Evolutionary conservation across 2,113 vertebrate genomes (phyloP).

Genomic region (Microcebus tavaratra): DNA sequence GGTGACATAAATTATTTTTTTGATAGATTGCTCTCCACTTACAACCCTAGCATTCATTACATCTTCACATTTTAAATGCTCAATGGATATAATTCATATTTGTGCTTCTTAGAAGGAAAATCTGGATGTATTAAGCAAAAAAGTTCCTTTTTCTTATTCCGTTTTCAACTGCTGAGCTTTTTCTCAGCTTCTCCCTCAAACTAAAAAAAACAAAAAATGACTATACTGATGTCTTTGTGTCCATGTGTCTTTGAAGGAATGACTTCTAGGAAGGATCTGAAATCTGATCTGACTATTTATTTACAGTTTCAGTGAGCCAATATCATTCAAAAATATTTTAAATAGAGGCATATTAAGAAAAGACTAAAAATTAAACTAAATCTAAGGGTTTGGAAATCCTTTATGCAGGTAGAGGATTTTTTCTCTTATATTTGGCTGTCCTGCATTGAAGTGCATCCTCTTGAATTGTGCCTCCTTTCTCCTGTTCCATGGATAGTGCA

Average conservation of each 20-base stretch:
- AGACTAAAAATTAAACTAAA: not conserved
- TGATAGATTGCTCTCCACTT: not conserved
- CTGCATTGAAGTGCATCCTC: not conserved
- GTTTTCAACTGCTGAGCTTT: not conserved
- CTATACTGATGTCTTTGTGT: not conserved
- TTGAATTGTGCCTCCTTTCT: not conserved
- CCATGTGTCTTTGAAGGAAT: not conserved
- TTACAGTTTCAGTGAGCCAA: not conserved
- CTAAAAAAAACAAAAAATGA: not conserved
- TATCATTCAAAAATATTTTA: not conserved
- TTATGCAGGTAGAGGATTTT: not conserved
- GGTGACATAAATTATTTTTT: not conserved
- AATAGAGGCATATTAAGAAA: not conserved
- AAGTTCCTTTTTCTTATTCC: not conserved
- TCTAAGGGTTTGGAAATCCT: not conserved
- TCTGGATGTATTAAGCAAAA: not conserved
- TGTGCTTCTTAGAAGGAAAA: slow-evolving; percentile 9
- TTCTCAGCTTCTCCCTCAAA: not conserved
- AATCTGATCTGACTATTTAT: not conserved
- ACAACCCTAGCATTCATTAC: not conserved
- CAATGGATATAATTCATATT: not conserved
- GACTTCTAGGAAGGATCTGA: not conserved
- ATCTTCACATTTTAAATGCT: slow-evolving; percentile 35
- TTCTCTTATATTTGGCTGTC: not conserved
- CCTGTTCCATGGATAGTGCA: not conserved